Evolutionary conservation across 2,797 vertebrate genomes (phyloP), one percentile per base, ranked within the genome.

Genomic region (Tamandua tetradactyla): DNA sequence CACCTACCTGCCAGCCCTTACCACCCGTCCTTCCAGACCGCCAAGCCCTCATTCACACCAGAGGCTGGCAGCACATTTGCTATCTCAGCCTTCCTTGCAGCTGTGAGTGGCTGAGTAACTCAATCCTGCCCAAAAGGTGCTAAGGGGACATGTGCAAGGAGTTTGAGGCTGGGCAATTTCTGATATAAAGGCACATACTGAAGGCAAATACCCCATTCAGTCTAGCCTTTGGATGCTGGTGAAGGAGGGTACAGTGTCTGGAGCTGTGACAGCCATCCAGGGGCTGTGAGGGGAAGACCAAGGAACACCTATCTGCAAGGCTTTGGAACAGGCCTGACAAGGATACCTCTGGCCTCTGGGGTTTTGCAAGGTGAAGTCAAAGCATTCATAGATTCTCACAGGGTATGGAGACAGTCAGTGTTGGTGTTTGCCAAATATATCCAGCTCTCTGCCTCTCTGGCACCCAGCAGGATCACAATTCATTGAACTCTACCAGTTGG

Each of bases 371-470:
- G 10, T 11, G 37, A 76, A 66, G n/a, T 42, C 13, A 9, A 37
- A 1, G 1, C 20, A 44, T 84, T 57, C 23, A 7, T 22, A 10
- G 18, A 32, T 0, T 23, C 66, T 76, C 42, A 37, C 11, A n/a
- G 18, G 30, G 10, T 30, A 30, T 72, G 59, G 10, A 1, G 8
- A 61, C 13, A 69, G 13, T 15, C 18, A 23, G 5, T 22, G 42
- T 11, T 3, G 22, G 6, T 47, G 2, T 40, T 2, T 15, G 42
- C 30, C 71, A 35, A 42, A 15, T 3, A 3, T 5, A 1, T 52
- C 42, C 52, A 69, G 35, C n/a, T 49, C 25, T 83, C 71, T 27
- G 0, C 72, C 12, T 83, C 14, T 15, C 5, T 0, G 25, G 69
- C 61, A 61, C 23, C 30, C 1, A 2, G 52, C 40, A n/a, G 49